Percentiles rank a stretch among this genome's conserved stretches.
phyloP scores from a whole-genome alignment of 2,113 vertebrate genomes.

The Callorhinus ursinus region DNA sequence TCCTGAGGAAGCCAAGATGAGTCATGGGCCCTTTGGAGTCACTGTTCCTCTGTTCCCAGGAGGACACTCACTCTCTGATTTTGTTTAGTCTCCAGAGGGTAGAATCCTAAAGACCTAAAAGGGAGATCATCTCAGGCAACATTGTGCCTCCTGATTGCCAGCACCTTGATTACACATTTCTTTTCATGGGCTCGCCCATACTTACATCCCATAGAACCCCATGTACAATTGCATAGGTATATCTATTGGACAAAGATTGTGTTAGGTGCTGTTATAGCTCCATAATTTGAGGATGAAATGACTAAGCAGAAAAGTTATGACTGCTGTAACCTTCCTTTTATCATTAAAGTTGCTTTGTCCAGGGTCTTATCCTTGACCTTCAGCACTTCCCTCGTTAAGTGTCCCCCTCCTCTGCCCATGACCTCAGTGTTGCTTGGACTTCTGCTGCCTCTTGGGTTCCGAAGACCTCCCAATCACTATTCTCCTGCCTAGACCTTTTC shows the following conservation, averaged over 20 bases:
- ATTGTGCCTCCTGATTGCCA: too few species aligned
- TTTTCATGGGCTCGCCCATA: background rate
- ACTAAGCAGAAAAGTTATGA: background rate
- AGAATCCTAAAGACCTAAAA: background rate
- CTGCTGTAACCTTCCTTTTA: background rate
- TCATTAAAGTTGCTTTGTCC: background rate
- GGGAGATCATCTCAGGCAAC: background rate
- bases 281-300: background rate
- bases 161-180: background rate
- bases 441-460: background rate
- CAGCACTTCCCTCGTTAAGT: background rate
- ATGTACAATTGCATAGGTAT: too few species aligned
- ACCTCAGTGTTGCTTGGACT: background rate
- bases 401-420: background rate
- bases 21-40: background rate
- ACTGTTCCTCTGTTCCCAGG: background rate
- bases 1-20: background rate
- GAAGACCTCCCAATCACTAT: background rate
- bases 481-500: background rate
- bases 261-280: background rate
- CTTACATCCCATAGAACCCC: too few species aligned
- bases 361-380: background rate
- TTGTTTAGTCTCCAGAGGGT: background rate
- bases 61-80: too few species aligned
- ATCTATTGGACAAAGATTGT: background rate